Evolutionary conservation across 2,888 invertebrate genomes (phyloP), one percentile per base, ranked within the genome.

Genomic region (Chirona hameri): DNA sequence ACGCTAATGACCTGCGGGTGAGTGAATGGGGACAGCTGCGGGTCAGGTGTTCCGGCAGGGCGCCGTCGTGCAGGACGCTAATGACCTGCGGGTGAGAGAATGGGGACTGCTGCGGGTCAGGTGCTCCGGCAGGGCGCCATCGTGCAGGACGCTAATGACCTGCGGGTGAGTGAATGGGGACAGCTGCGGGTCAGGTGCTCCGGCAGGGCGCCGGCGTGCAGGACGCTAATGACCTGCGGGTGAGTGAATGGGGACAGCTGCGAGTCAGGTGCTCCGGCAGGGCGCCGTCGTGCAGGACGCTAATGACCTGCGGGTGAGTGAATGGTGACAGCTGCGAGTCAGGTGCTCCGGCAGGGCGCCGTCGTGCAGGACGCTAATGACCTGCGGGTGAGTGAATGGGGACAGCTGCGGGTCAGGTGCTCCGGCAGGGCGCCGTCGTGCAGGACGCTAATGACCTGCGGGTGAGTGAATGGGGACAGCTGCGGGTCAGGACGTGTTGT

Each of bases 341-440:
- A n/a, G n/a, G n/a, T n/a, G n/a, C n/a, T n/a, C n/a, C n/a, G n/a
- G n/a, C n/a, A n/a, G n/a, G 95, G 96, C 0, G 95, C 95, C 87
- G 94, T 96, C 15, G 95, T 95, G 0, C 95, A 95, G 86, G 97
- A 97, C 88, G 93, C 96, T 85, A 95, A 96, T 87, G 96, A 97
- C 87, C 90, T 94, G 65, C 97, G 94, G 90, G 94, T 93, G 87
- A 84, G 55, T 5, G 12, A 14, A 39, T n/a, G n/a, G n/a, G n/a
- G n/a, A n/a, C n/a, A n/a, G n/a, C n/a, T n/a, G n/a, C n/a, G n/a
- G n/a, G n/a, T n/a, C n/a, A n/a, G n/a, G n/a, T n/a, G n/a, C n/a
- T n/a, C n/a, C n/a, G n/a, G n/a, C n/a, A n/a, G n/a, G 95, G 96
- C 0, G 95, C 95, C 87, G 94, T 96, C 15, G 95, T 95, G 0